These are phyloP conservation scores for Onychostruthus taczanowskii DNA, from an alignment of 2,113 vertebrate genomes.

Conservation along the genomic window DNA sequence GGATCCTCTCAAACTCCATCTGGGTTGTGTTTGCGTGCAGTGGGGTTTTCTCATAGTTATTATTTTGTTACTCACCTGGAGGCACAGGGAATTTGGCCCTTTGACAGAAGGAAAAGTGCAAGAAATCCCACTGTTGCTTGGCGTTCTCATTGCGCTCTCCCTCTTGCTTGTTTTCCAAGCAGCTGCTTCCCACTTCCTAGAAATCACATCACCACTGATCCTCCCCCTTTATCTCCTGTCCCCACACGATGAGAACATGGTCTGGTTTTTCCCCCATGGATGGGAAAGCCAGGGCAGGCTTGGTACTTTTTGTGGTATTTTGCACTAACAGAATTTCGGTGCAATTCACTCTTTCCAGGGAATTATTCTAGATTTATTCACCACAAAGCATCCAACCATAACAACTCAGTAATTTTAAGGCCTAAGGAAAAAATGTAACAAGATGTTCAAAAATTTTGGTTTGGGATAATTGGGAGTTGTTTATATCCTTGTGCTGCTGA, in stretches of 20 bases:
- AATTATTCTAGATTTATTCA: conserved; percentile 69
- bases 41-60: background rate
- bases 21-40: background rate
- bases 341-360: conserved; percentile 67
- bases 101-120: background rate
- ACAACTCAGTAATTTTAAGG: conserved; percentile 66
- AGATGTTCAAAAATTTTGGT: conserved; percentile 63
- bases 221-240: background rate
- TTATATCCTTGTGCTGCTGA: conserved; percentile 51
- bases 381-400: conserved; percentile 68
- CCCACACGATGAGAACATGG: background rate
- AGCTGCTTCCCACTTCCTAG: conserved; percentile 30
- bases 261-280: background rate
- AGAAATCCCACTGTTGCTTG: background rate
- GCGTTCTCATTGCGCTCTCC: background rate
- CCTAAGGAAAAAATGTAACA: conserved; percentile 62
- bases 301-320: conserved; percentile 13
- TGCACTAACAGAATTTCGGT: background rate
- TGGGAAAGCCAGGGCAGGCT: background rate
- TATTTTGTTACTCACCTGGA: background rate
- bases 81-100: background rate
- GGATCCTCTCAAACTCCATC: background rate
- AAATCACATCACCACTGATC: background rate
- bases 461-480: conserved; percentile 61
- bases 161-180: background rate